phyloP scores from a whole-genome alignment of 2,797 vertebrate species.

The Epinephelus awoara region DNA sequence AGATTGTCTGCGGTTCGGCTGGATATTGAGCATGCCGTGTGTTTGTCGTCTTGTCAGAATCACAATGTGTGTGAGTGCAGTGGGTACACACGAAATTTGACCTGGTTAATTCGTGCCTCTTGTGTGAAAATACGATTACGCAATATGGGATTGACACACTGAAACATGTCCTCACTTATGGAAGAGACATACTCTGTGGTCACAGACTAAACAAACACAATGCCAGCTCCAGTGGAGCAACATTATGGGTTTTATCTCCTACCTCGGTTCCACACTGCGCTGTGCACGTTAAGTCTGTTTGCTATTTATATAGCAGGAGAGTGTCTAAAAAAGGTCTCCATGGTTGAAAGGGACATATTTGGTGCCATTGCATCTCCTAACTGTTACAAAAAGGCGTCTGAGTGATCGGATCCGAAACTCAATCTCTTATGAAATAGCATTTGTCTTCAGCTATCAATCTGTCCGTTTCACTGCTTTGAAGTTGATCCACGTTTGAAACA shows the following conservation, averaged over 20 bases:
- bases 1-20: conserved; percentile 62
- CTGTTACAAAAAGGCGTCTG: conserved; percentile 57
- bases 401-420: conserved; percentile 78
- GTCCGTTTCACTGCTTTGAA: conserved; percentile 83
- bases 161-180: conserved; percentile 52
- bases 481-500: conserved; percentile 84
- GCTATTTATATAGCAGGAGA: conserved; percentile 15
- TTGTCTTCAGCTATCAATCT: conserved; percentile 82
- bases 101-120: conserved; percentile 61
- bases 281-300: conserved; percentile 17
- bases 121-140: conserved; percentile 50
- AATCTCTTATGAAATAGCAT: conserved; percentile 81
- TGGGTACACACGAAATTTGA: conserved; percentile 53
- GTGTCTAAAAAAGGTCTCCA: conserved; percentile 10
- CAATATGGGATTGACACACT: conserved; percentile 40
- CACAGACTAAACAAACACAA: conserved; percentile 52
- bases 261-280: not conserved
- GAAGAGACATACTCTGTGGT: conserved; percentile 16
- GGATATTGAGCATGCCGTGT: conserved; percentile 49
- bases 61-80: conserved; percentile 43
- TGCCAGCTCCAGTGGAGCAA: not conserved
- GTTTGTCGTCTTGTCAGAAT: conserved; percentile 70
- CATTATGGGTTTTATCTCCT: conserved; percentile 25
- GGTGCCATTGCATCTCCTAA: conserved; percentile 45
- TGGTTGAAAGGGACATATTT: conserved; percentile 53